These are phyloP conservation scores for Ennomos fuscantarius DNA, from an alignment of 2,888 invertebrate genomes.

Conservation along the genomic window DNA sequence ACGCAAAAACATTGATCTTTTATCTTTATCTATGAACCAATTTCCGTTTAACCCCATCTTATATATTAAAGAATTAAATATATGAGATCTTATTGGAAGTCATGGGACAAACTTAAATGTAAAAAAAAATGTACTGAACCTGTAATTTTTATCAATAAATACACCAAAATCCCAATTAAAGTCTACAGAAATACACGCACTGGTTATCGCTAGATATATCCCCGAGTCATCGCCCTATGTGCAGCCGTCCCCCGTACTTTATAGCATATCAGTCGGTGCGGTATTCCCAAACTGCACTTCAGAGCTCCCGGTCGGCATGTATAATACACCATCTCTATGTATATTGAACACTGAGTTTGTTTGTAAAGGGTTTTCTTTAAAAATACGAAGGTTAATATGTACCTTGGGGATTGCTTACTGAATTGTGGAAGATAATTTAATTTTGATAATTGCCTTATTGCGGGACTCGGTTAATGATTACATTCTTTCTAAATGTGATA, in stretches of 20 bases:
- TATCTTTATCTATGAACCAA: too few species aligned
- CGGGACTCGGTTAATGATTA: too few species aligned
- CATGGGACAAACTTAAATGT: too few species aligned
- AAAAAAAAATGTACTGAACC: too few species aligned
- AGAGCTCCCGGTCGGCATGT: constrained; percentile 68
- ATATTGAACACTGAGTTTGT: constrained; percentile 37
- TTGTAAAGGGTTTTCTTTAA: constrained; percentile 27
- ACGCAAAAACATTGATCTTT: too few species aligned
- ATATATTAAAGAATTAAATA: too few species aligned
- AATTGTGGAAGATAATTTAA: neutral
- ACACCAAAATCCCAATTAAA: too few species aligned
- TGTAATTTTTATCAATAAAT: too few species aligned
- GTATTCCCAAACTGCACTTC: constrained; percentile 85
- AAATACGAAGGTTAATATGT: constrained; percentile 14
- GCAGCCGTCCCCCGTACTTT: constrained; percentile 62
- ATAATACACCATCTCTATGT: constrained; percentile 48
- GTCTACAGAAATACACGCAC: neutral
- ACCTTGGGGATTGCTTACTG: constrained; percentile 8
- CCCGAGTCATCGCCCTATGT: constrained; percentile 41
- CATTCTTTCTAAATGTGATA: too few species aligned
- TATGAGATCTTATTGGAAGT: too few species aligned
- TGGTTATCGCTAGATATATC: constrained; percentile 45
- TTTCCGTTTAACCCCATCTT: too few species aligned
- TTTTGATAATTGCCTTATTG: too few species aligned
- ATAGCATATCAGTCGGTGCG: constrained; percentile 82